Base-by-base conservation (phyloP, 2,797 vertebrate species). In the Rousettus madagascariensis region DNA sequence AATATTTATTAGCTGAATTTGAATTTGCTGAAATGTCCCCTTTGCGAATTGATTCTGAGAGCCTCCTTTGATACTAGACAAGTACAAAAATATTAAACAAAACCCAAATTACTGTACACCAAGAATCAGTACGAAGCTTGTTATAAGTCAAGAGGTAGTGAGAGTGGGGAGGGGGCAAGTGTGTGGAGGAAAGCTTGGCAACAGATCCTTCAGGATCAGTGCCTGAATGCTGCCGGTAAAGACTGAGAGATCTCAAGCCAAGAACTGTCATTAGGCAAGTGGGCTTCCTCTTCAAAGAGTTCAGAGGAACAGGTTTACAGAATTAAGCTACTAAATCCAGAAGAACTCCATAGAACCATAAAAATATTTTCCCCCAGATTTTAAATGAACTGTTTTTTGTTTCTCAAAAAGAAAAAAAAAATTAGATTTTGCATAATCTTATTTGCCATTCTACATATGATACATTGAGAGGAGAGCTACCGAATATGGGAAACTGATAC, bases 1-100 rank as follows among this genome's bases (percentile, higher is more conserved):
- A 96, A 86, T 93, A 94, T 96, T 82, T 92, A 91, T 82, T 84
- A 94, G 28, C 16, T 77, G 9, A 19, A 75, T 85, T 90, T 95
- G 59, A 97, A 93, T 95, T 82, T 90, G 57, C n/a, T 77, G 69
- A 88, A 91, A 82, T 83, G 68, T 55, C 9, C 24, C 20, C 49
- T 22, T 85, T 85, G 72, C 57, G 65, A 90, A 90, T 69, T 93
- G 12, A 87, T 82, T 28, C 69, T 74, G 33, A 74, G 11, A 63
- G 28, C 1, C 15, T 24, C 36, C 63, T 83, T 83, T 93, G 63
- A 94, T 92, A 86, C 49, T 46, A 53, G 1, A 57, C 43, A 83
- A 79, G 16, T 61, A 82, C 26, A 85, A 75, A 95, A 90, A 22
- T 87, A 92, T 94, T 84, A 97, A 97, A 88, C 22, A 71, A 51